Evolutionary conservation across 2,797 vertebrate species (phyloP), one percentile per base, ranked within the genome.

Genomic region (Pangasius macronema): DNA sequence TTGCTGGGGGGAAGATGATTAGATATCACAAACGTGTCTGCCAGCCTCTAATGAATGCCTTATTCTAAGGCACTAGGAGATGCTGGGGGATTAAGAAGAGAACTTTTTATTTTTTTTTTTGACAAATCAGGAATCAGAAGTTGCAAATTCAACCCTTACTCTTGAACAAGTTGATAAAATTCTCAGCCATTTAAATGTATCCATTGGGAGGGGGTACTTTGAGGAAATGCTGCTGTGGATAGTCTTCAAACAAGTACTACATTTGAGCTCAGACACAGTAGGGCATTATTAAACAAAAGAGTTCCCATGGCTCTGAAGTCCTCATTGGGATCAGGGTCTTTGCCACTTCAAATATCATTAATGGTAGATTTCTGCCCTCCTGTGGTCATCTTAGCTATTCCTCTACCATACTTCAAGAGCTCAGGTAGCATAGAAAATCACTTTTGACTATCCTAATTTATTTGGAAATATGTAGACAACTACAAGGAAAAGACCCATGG

Each of bases 301-400:
- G 24, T 72, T 57, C 27, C 39, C 36, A 61, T 51, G 39, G 27
- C 39, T 70, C 46, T 77, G 61, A 86, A 63, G 59, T 27, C n/a
- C 20, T 70, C 13, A 16, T 11, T 88, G 27, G 22, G 46, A 68
- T 30, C 33, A 90, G 89, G 86, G 85, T 68, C 13, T 73, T 91
- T 70, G 85, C 88, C 88, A 75, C 90, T 22, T 61, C 20, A 18
- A 72, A 27, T 83, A 65, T 46, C 86, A 92, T 94, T 91, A 89
- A 91, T 94, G 93, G 94, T 93, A 91, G 91, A 93, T 92, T 87
- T 95, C 93, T 95, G 94, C 95, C 95, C 95, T 94, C 95, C 93
- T 95, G 95, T 96, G 95, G 95, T 94, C 94, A 90, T 88, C 89
- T 79, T 90, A 86, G 90, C 87, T 91, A 92, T 90, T 91, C 76